A percentile compares a stretch with the other conserved stretches of the same genome.
Conservation (phyloP, 2,888 invertebrate species). For the Chironomus riparius region DNA sequence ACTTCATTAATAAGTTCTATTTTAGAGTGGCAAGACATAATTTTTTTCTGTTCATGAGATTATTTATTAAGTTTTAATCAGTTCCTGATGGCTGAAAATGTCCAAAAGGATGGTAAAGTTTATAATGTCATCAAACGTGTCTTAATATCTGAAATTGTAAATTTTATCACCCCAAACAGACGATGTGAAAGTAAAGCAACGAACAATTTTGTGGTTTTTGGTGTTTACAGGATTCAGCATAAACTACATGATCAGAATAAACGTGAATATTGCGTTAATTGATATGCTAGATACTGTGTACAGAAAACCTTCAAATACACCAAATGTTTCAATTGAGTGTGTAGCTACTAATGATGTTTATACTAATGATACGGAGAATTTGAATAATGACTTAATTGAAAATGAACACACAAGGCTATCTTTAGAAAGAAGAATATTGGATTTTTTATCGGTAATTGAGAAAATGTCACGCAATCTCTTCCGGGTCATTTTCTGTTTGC, state of each 20-base stretch:
- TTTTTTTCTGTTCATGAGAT: neutral
- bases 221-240: slow-evolving; percentile 57
- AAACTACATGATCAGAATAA: slow-evolving; percentile 59
- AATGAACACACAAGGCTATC: neutral
- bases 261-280: slow-evolving; percentile 58
- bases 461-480: neutral
- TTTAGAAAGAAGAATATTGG: neutral
- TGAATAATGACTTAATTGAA: neutral
- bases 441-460: neutral
- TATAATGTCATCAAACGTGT: no score
- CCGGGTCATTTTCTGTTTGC: neutral
- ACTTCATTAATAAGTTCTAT: no score
- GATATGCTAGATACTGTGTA: slow-evolving; percentile 46
- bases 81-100: no score
- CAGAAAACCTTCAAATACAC: neutral
- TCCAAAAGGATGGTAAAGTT: no score
- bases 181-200: slow-evolving; percentile 30
- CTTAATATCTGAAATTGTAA: no score
- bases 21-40: no score
- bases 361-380: neutral
- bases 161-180: neutral
- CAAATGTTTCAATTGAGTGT: slow-evolving; percentile 1
- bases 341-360: neutral
- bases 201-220: slow-evolving; percentile 52
- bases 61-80: no score